These are phyloP conservation scores for Epizoanthus ramosus DNA, from an alignment of 92 coral and sea anemone species.

Conservation along the genomic window DNA sequence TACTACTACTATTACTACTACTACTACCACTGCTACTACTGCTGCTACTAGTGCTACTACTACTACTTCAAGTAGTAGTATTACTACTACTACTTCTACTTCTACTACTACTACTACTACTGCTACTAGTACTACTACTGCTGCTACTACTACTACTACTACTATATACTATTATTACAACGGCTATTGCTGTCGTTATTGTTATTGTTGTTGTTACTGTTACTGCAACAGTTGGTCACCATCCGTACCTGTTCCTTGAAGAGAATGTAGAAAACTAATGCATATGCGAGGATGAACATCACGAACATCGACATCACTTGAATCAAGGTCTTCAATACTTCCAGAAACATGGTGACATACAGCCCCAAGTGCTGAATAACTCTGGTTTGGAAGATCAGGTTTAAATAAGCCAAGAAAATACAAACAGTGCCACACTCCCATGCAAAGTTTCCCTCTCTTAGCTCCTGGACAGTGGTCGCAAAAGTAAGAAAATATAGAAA, in stretches of 20 bases:
- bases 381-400: conserved; percentile 70
- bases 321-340: conserved; percentile 73
- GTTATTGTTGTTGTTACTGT: background rate
- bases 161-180: too few species aligned
- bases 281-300: conserved; percentile 76
- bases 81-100: background rate
- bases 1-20: background rate
- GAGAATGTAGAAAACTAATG: conserved; percentile 81
- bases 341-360: conserved; percentile 90
- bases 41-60: background rate
- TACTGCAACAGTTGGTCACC: background rate
- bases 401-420: conserved; percentile 78
- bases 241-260: conserved; percentile 77
- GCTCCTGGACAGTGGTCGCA: conserved; percentile 10
- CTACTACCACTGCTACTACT: background rate
- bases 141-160: background rate
- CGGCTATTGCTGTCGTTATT: background rate
- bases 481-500: conserved; percentile 68
- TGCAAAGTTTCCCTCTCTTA: conserved; percentile 42
- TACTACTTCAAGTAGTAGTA: background rate
- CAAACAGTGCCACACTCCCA: conserved; percentile 82
- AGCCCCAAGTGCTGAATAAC: conserved; percentile 73
- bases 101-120: background rate
- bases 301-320: conserved; percentile 64
- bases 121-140: background rate